phyloP scores from a whole-genome alignment of 2,113 vertebrate genomes.

The Erinaceus europaeus region DNA sequence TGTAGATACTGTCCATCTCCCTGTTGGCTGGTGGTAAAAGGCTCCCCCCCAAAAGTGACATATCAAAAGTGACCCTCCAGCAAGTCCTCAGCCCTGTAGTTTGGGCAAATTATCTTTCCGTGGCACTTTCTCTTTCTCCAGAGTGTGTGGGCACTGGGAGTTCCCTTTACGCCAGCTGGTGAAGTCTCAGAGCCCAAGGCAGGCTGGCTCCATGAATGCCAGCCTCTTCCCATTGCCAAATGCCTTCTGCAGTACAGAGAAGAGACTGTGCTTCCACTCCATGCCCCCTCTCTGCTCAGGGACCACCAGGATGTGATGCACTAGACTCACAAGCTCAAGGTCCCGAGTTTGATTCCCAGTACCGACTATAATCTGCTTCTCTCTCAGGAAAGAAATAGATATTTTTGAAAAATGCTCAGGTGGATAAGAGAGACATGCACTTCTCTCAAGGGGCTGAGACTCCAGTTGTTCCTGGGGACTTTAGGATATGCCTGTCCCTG shows the following conservation, averaged over 20 bases:
- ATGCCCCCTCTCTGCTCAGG: not conserved
- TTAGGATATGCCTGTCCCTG: not conserved
- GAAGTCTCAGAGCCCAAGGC: too few species aligned
- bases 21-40: not conserved
- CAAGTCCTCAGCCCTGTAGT: not conserved
- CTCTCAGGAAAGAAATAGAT: too few species aligned
- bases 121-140: not conserved
- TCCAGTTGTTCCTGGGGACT: not conserved
- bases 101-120: too few species aligned
- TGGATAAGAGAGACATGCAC: not conserved
- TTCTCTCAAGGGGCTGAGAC: not conserved
- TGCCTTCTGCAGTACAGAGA: not conserved
- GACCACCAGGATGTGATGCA: too few species aligned
- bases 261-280: not conserved
- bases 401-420: not conserved
- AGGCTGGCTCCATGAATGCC: fast-evolving
- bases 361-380: too few species aligned
- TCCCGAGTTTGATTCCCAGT: too few species aligned
- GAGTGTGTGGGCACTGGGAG: too few species aligned
- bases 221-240: not conserved
- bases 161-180: too few species aligned
- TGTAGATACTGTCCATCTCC: not conserved
- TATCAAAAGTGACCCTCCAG: not conserved
- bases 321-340: too few species aligned
- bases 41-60: not conserved